These are phyloP conservation scores for Ia io DNA, from an alignment of 2,113 vertebrate species.

Conservation along the genomic window DNA sequence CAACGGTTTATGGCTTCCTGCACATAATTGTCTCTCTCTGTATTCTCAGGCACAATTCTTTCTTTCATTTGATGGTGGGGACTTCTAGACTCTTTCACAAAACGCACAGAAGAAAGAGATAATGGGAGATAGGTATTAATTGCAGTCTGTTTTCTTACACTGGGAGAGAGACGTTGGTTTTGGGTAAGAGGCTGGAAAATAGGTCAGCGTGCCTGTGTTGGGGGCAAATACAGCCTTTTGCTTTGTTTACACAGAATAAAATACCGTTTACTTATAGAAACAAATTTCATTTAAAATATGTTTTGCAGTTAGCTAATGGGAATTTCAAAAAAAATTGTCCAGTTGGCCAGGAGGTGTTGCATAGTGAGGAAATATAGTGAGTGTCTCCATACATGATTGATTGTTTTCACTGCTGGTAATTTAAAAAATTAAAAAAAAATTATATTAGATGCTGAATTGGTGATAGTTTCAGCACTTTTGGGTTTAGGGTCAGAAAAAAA, in stretches of 20 bases:
- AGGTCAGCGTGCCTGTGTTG: background rate
- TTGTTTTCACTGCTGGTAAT: background rate
- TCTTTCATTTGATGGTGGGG: background rate
- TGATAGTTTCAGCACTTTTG: background rate
- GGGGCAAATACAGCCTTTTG: background rate
- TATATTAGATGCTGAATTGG: background rate
- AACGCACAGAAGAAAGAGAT: conserved; percentile 17
- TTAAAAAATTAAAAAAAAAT: background rate
- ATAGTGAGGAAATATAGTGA: background rate
- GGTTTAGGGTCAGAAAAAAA: background rate
- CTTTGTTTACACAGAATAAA: background rate
- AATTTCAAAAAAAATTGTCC: background rate
- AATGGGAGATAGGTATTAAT: background rate
- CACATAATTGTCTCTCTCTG: conserved; percentile 1
- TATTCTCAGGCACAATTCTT: conserved; percentile 39
- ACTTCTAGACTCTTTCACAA: background rate
- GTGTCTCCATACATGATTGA: background rate
- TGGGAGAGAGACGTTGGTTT: background rate
- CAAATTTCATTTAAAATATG: background rate
- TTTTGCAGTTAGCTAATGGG: background rate
- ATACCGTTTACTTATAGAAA: background rate
- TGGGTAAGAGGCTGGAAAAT: background rate
- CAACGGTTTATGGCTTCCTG: conserved; percentile 50
- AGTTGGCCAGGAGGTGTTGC: no score
- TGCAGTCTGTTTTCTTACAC: background rate